Base-by-base conservation (phyloP, 1,140 invertebrate species). In the Brachionus angularis region DNA sequence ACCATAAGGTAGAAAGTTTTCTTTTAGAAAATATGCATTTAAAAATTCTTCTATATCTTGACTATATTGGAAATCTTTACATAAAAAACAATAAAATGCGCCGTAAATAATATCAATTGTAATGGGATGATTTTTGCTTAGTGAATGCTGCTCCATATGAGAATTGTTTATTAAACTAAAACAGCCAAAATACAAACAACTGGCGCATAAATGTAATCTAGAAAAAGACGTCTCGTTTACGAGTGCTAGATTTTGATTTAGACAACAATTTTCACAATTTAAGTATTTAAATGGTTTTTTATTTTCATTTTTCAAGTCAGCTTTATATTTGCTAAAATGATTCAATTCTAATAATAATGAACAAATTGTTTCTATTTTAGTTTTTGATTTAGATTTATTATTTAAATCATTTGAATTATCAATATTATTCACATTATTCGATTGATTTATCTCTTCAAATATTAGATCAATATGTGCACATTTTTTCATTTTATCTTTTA, bases 41-140 rank as follows among this genome's bases (percentile, higher is more conserved):
- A 39, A 31, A 49, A 36, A 27, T 10, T 78, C 75, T 72, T 87
- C 86, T 29, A 86, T 75, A 23, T 86, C 84, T 44, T 85, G 80
- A 78, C 95, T 91, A 81, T 93, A 93, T 42, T 96, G 88, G 79
- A 94, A 95, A 81, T 96, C 93, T 53, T 87, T 85, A 79, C 94
- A 98, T 78, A 88, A 86, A 78, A 88, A 88, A 83, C 94, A 98
- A 79, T 89, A 89, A n/a, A 96, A 85, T 77, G 90, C 88, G 47
- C 93, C 93, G 81, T 91, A 91, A 34, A 85, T 86, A 14, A 96
- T 81, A 78, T 96, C 93, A 72, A 96, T 12, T 33, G 42, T 47
- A 16, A 67, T 33, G 42, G 5, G 29, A 46, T 67, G 62, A 14
- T 33, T 33, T 21, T 27, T 67, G 21, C 21, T 23, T 33, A 50